phyloP scores from a whole-genome alignment of 2,888 invertebrate genomes.

The Trissonchulus sp. region DNA sequence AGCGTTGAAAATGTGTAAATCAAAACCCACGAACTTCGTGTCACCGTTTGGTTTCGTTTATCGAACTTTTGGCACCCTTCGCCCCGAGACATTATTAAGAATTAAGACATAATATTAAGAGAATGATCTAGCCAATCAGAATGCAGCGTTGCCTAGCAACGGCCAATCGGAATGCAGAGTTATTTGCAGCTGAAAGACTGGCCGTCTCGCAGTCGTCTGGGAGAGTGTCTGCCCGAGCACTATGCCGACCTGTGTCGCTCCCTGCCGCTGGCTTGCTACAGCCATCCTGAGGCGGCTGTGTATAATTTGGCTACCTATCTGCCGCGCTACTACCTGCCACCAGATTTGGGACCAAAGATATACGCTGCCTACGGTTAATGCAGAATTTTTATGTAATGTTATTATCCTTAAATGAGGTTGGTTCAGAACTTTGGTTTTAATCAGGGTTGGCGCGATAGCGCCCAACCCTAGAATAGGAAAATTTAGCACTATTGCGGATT shows the following conservation, averaged over 20 bases:
- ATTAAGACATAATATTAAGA: too few species aligned
- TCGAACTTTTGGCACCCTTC: too few species aligned
- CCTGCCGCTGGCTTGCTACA: slow-evolving; percentile 82
- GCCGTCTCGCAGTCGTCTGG: slow-evolving; percentile 92
- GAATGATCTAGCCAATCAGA: too few species aligned
- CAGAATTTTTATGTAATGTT: not conserved
- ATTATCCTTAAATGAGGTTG: not conserved
- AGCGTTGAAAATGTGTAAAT: too few species aligned
- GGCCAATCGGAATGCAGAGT: slow-evolving; percentile 96
- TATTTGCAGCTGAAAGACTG: slow-evolving; percentile 86
- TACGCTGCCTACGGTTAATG: slow-evolving; percentile 82
- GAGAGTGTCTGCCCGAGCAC: slow-evolving; percentile 68
- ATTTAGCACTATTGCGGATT: too few species aligned
- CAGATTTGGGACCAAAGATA: slow-evolving; percentile 96
- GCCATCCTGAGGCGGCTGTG: slow-evolving; percentile 62
- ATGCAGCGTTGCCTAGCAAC: too few species aligned
- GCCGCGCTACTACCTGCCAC: slow-evolving; percentile 74
- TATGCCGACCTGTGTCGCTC: slow-evolving; percentile 82
- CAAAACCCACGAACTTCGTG: too few species aligned
- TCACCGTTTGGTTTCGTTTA: too few species aligned
- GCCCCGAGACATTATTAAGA: too few species aligned
- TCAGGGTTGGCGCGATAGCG: too few species aligned
- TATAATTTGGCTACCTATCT: slow-evolving; percentile 69
- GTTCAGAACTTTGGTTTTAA: too few species aligned
- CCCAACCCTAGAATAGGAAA: too few species aligned